These are phyloP conservation scores for Smittia aterrima DNA, from an alignment of 2,888 invertebrate species.

Conservation along the genomic window DNA sequence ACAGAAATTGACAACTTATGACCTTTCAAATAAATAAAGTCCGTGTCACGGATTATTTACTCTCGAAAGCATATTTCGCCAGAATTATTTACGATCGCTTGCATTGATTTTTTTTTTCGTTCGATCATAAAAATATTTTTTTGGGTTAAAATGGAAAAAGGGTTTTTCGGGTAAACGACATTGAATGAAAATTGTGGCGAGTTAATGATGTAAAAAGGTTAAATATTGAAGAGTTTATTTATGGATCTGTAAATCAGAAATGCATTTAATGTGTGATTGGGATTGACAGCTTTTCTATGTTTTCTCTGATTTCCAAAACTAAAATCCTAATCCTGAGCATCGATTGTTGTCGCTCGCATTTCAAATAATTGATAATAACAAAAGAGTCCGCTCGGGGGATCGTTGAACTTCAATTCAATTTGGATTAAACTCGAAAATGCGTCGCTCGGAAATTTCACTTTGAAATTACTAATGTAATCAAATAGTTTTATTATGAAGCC, in stretches of 20 bases:
- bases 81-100: constrained; percentile 19
- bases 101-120: background rate
- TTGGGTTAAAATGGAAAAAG: constrained; percentile 23
- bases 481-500: constrained; percentile 13
- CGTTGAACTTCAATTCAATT: constrained; percentile 2
- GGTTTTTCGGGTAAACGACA: constrained; percentile 20
- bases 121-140: background rate
- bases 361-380: background rate
- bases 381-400: background rate
- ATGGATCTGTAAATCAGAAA: constrained; percentile 26
- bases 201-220: constrained; percentile 36
- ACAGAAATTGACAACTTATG: constrained; percentile 8
- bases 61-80: background rate
- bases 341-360: constrained; percentile 11
- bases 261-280: constrained; percentile 22
- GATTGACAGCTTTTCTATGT: constrained; percentile 30
- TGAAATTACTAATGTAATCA: background rate
- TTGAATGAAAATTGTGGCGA: constrained; percentile 22
- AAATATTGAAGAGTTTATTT: constrained; percentile 32
- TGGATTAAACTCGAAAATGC: background rate
- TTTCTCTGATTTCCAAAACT: background rate
- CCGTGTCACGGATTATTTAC: constrained; percentile 34
- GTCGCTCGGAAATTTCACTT: background rate
- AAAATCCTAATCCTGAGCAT: background rate
- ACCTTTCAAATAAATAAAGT: background rate